These are phyloP conservation scores for Austrolebias charrua DNA, from an alignment of 2,797 vertebrate genomes.

Conservation along the genomic window DNA sequence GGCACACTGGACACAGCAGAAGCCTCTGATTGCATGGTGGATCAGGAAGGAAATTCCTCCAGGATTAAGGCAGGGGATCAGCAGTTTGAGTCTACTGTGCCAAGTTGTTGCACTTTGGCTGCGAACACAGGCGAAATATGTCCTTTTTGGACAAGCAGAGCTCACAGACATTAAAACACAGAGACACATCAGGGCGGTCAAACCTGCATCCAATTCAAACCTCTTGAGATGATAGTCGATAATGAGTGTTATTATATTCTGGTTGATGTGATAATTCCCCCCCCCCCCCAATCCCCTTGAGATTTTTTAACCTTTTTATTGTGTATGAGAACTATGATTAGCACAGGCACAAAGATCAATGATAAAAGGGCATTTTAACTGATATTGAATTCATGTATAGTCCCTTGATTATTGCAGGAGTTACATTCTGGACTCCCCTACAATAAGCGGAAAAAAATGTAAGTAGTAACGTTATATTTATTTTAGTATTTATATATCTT, in stretches of 20 bases:
- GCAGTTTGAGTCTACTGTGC: conserved; percentile 22
- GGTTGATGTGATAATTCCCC: conserved; percentile 64
- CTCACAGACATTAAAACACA: conserved; percentile 15
- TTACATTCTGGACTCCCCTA: no score
- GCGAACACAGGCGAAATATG: conserved; percentile 21
- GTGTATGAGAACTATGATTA: conserved; percentile 35
- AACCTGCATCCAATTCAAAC: conserved; percentile 40
- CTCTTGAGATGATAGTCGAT: conserved; percentile 43
- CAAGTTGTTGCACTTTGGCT: conserved; percentile 38
- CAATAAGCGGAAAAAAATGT: no score
- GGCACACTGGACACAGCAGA: conserved; percentile 63
- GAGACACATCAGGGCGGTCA: conserved; percentile 16
- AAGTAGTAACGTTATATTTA: no score
- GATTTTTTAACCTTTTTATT: conserved; percentile 47
- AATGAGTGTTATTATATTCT: conserved; percentile 57
- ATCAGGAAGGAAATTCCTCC: conserved; percentile 73
- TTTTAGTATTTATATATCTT: no score
- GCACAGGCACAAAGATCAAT: conserved; percentile 7
- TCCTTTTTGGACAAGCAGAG: conserved; percentile 17
- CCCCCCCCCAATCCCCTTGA: conserved; percentile 45
- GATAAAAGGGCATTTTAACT: not conserved
- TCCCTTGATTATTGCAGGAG: no score
- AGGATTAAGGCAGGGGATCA: conserved; percentile 51
- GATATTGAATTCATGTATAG: not conserved
- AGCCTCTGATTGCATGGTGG: conserved; percentile 69